phyloP scores from a whole-genome alignment of 2,113 vertebrate species.

The Larimichthys polyactis region DNA sequence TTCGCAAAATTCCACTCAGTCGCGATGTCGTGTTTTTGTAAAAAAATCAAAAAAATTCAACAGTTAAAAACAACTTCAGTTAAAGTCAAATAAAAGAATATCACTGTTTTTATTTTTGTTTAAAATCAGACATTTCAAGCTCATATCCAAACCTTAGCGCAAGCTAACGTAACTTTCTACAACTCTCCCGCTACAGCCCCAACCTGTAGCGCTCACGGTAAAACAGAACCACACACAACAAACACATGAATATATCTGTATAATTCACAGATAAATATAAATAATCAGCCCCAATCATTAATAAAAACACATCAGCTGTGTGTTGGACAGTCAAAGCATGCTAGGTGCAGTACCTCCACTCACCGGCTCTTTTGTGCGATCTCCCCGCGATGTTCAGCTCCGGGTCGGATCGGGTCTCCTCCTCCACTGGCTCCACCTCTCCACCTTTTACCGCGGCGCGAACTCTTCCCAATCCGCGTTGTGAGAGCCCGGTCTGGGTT shows the following conservation, averaged over 20 bases:
- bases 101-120: too few relatives aligned
- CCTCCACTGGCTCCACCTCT: neutral
- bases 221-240: neutral
- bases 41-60: too few relatives aligned
- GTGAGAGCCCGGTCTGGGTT: neutral
- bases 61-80: neutral
- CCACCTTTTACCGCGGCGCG: neutral
- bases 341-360: slow-evolving; percentile 74
- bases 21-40: too few relatives aligned
- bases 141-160: neutral
- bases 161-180: neutral
- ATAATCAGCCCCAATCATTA: neutral
- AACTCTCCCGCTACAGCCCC: neutral
- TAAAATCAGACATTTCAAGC: neutral
- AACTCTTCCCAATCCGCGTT: neutral
- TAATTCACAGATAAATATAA: neutral
- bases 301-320: neutral
- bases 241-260: neutral
- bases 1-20: too few relatives aligned
- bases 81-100: neutral
- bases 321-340: slow-evolving; percentile 11
- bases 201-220: neutral
- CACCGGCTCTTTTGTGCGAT: slow-evolving; percentile 52
- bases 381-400: slow-evolving; percentile 61
- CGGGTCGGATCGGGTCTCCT: neutral